These are phyloP conservation scores for Bufo gargarizans DNA, from an alignment of 2,113 vertebrate species.

Conservation along the genomic window DNA sequence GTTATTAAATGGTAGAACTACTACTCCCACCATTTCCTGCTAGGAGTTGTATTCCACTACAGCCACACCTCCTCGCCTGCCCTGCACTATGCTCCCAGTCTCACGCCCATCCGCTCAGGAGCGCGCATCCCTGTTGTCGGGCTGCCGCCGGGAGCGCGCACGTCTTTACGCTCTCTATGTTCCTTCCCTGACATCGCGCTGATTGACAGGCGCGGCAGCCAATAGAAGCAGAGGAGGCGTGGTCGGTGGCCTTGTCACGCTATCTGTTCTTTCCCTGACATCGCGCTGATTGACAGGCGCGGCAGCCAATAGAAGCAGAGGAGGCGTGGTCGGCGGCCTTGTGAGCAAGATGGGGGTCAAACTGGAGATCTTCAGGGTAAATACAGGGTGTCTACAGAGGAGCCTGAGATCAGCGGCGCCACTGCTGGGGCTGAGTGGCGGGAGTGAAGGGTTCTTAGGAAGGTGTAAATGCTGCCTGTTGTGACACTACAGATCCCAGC, in stretches of 20 bases:
- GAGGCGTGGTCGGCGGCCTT: conserved; percentile 18
- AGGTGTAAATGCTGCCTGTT: background rate
- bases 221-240: conserved; percentile 30
- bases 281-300: background rate
- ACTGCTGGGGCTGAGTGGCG: no score
- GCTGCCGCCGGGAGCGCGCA: no score
- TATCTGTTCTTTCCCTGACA: background rate
- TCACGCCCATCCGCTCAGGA: no score
- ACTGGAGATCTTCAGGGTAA: conserved; percentile 55
- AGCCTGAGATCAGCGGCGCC: no score
- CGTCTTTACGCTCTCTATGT: no score
- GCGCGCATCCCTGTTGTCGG: no score
- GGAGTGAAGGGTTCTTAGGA: no score
- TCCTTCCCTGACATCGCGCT: background rate
- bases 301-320: conserved; percentile 1
- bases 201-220: background rate
- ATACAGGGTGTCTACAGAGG: background rate
- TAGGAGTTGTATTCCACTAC: no score
- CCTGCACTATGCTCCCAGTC: no score
- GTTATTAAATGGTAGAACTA: no score
- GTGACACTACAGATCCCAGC: background rate
- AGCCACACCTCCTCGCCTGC: no score
- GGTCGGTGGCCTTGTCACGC: background rate
- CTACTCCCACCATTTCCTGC: no score
- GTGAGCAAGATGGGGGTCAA: conserved; percentile 49